These are phyloP conservation scores for Abrostola triplasia DNA, from an alignment of 2,888 invertebrate species.

Conservation along the genomic window DNA sequence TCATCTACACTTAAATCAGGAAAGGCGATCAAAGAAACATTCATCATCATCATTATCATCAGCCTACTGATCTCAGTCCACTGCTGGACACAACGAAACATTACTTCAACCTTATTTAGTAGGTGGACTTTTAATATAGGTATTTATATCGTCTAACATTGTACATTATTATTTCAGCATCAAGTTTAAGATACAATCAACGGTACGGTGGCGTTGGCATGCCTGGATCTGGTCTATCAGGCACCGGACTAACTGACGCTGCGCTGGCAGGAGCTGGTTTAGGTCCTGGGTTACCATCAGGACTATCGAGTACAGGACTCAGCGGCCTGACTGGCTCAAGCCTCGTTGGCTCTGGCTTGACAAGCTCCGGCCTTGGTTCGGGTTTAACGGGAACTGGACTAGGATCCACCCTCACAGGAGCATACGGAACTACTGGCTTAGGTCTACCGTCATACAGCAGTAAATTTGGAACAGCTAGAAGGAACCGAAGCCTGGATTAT, in stretches of 20 bases:
- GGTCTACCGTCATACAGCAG: conserved; percentile 82
- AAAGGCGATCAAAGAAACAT: no score
- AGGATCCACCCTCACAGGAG: conserved; percentile 76
- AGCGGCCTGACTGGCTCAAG: conserved; percentile 84
- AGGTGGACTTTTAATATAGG: no score
- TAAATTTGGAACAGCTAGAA: conserved; percentile 90
- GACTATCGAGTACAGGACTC: conserved; percentile 82
- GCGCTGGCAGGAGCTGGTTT: conserved; percentile 64
- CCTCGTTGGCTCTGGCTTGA: conserved; percentile 63
- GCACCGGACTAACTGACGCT: conserved; percentile 70
- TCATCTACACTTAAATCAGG: no score
- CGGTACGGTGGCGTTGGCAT: conserved; percentile 87
- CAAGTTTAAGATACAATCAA: conserved; percentile 90
- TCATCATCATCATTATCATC: no score
- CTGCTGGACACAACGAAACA: no score
- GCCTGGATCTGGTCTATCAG: conserved; percentile 72
- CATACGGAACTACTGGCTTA: conserved; percentile 81
- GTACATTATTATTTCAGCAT: conserved; percentile 69
- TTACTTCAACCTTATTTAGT: no score
- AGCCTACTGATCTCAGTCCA: no score
- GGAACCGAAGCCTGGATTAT: conserved; percentile 95
- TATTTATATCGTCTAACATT: background rate
- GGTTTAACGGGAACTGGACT: conserved; percentile 78
- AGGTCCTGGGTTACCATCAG: conserved; percentile 77
- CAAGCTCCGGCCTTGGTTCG: conserved; percentile 78